Evolutionary conservation across 2,113 vertebrate genomes (phyloP).

Genomic region (Struthio camelus): DNA sequence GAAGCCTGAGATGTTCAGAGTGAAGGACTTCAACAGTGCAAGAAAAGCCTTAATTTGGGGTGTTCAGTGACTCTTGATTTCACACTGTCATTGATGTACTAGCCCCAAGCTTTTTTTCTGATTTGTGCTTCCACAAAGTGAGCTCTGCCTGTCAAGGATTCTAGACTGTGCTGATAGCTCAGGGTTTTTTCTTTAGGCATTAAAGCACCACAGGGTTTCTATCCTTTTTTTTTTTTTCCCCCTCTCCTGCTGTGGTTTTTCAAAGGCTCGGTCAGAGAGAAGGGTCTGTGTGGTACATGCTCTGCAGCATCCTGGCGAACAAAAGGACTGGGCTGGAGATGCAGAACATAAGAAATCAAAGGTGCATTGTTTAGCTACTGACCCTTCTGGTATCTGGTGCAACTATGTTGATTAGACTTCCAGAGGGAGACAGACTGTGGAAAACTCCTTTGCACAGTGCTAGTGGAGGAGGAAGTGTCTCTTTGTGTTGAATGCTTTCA

Average conservation of each 20-base stretch:
- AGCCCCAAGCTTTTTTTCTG: background rate
- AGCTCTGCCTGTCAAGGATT: fast-evolving
- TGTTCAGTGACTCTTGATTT: background rate
- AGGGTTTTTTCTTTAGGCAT: background rate
- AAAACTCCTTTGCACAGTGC: background rate
- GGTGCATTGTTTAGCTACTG: background rate
- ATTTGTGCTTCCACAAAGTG: background rate
- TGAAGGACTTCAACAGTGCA: background rate
- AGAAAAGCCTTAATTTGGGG: background rate
- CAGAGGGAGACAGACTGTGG: background rate
- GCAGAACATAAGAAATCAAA: background rate
- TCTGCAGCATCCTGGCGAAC: background rate
- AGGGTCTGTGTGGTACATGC: background rate
- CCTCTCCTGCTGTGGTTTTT: background rate
- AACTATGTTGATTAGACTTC: background rate
- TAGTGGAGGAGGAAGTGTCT: background rate
- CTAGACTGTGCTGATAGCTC: no score
- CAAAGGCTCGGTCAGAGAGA: background rate
- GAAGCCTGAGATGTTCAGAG: background rate
- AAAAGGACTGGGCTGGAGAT: background rate
- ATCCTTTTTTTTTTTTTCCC: background rate
- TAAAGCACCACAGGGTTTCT: background rate
- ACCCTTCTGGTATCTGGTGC: background rate
- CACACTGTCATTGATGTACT: background rate
- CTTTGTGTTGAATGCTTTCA: background rate